Conservation (phyloP, 1,140 invertebrate genomes). For the Caerostris extrusa region DNA sequence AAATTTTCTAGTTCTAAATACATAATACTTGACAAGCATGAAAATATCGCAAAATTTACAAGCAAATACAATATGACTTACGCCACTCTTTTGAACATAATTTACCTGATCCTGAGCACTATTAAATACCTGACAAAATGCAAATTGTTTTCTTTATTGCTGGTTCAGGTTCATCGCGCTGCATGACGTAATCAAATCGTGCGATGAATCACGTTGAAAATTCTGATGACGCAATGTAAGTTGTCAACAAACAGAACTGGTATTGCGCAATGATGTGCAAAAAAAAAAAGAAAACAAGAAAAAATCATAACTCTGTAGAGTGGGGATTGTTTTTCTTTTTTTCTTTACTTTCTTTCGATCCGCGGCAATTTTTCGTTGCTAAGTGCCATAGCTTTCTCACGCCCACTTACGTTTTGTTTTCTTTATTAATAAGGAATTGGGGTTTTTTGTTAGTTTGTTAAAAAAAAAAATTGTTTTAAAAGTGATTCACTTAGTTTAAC, state of each 20-base stretch:
- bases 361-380: background rate
- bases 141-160: background rate
- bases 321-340: background rate
- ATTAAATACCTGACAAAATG: constrained; percentile 7
- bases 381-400: constrained; percentile 41
- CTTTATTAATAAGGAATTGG: background rate
- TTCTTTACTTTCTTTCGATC: background rate
- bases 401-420: constrained; percentile 18
- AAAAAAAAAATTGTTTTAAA: background rate
- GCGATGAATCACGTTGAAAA: constrained; percentile 25
- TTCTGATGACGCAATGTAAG: constrained; percentile 18
- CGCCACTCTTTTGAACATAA: background rate
- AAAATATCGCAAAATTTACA: no score
- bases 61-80: background rate
- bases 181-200: constrained; percentile 34
- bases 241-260: constrained; percentile 46
- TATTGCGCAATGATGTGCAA: constrained; percentile 52
- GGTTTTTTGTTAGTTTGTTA: background rate
- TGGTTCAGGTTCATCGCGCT: constrained; percentile 11
- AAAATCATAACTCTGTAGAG: no score
- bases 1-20: no score
- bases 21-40: no score
- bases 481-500: background rate
- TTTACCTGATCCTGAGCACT: background rate
- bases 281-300: background rate